phyloP scores from a whole-genome alignment of 2,113 vertebrate genomes.

The Synodontis membranacea region DNA sequence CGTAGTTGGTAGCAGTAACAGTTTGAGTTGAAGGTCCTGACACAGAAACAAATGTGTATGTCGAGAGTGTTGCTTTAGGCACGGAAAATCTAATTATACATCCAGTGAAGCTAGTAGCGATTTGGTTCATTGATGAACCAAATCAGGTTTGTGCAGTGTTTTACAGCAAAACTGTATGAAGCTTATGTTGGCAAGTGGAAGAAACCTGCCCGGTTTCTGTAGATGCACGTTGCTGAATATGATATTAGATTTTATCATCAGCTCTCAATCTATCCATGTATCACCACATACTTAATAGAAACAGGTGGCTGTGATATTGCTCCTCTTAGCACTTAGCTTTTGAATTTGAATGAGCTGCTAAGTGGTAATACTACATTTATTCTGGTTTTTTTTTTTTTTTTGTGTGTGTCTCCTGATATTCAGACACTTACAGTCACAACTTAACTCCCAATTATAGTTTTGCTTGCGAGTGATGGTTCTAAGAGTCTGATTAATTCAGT shows the following conservation, averaged over 20 bases:
- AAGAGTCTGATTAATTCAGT: background rate
- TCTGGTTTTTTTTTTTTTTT: background rate
- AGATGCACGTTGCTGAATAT: conserved; percentile 10
- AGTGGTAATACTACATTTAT: background rate
- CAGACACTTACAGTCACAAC: background rate
- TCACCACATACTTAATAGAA: conserved; percentile 53
- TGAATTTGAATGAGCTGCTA: conserved; percentile 11
- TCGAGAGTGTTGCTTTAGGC: conserved; percentile 6
- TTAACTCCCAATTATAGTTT: background rate
- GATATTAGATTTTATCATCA: conserved; percentile 43
- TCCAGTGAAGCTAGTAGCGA: conserved; percentile 9
- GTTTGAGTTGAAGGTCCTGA: background rate
- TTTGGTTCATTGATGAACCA: conserved; percentile 1
- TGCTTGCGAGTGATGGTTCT: background rate
- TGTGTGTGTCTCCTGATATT: background rate
- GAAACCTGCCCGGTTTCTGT: background rate
- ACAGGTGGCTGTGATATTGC: conserved; percentile 55
- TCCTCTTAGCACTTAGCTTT: conserved; percentile 12
- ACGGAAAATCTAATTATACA: conserved; percentile 12
- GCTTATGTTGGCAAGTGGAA: background rate
- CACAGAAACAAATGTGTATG: background rate
- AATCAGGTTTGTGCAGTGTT: background rate
- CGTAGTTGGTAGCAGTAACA: background rate
- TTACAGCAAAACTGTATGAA: background rate
- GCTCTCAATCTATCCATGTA: conserved; percentile 40